Evolutionary conservation across 2,888 invertebrate species (phyloP).

Genomic region (Kryphioiulus occultus): DNA sequence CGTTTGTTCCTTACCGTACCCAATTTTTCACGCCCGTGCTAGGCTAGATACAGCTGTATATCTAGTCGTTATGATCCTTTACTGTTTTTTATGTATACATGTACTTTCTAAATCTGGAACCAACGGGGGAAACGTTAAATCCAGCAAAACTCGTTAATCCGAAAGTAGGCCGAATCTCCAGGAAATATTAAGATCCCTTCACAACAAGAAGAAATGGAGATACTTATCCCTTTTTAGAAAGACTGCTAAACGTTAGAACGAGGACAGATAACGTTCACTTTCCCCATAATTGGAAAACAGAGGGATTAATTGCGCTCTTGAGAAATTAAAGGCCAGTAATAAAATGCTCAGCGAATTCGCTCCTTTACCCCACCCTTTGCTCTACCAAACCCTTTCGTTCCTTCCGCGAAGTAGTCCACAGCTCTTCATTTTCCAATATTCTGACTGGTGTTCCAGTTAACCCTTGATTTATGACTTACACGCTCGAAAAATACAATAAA

Average conservation of each 20-base stretch:
- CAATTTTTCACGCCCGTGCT: slow-evolving; percentile 2
- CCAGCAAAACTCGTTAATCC: neutral
- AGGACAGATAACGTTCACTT: neutral
- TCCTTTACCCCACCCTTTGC: neutral
- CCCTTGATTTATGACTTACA: too few species aligned
- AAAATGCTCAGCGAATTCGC: neutral
- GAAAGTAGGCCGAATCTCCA: slow-evolving; percentile 10
- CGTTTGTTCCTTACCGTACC: neutral
- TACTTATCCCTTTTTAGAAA: neutral
- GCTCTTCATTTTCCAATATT: too few species aligned
- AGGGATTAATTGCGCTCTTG: neutral
- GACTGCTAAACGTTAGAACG: neutral
- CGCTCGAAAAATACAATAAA: too few species aligned
- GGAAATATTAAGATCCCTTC: slow-evolving; percentile 23
- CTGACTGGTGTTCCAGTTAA: too few species aligned
- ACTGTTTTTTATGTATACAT: neutral
- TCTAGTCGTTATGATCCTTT: neutral
- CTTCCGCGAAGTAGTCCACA: too few species aligned
- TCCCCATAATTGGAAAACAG: neutral
- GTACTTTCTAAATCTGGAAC: neutral
- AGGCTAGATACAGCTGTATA: neutral
- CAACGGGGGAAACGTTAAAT: neutral
- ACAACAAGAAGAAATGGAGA: neutral
- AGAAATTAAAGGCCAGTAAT: neutral
- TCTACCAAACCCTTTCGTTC: too few species aligned